These are phyloP conservation scores for Nixonia krombeini DNA, from an alignment of 1,140 invertebrate genomes.

Conservation along the genomic window DNA sequence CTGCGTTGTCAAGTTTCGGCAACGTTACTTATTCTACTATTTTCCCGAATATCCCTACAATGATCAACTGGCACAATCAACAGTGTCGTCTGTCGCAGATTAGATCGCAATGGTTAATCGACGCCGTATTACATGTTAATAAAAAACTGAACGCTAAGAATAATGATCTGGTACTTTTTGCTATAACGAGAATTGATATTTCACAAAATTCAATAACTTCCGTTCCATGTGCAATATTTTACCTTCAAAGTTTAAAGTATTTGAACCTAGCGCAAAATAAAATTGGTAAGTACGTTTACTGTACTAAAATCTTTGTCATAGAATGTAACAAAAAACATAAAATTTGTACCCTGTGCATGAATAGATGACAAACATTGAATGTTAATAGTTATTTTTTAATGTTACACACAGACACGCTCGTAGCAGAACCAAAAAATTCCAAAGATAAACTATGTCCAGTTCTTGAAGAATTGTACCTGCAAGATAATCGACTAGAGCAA, in stretches of 20 bases:
- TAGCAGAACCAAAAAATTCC: conserved; percentile 71
- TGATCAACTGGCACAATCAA: conserved; percentile 95
- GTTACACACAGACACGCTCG: conserved; percentile 46
- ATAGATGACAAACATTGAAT: too few relatives aligned
- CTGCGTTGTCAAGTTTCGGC: conserved; percentile 74
- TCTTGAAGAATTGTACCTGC: conserved; percentile 90
- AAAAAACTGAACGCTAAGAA: conserved; percentile 83
- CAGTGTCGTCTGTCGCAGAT: conserved; percentile 79
- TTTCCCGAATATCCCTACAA: conserved; percentile 89
- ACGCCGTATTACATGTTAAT: conserved; percentile 88
- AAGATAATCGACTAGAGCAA: conserved; percentile 89
- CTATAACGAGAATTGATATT: conserved; percentile 94
- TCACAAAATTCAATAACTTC: conserved; percentile 89
- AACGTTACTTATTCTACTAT: conserved; percentile 84
- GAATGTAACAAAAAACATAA: too few relatives aligned
- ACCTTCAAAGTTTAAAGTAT: conserved; percentile 79
- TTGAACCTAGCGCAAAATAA: conserved; percentile 92
- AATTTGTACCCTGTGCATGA: too few relatives aligned
- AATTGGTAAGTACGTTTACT: conserved; percentile 78
- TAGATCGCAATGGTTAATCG: conserved; percentile 85
- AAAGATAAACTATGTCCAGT: conserved; percentile 77
- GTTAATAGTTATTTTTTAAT: conserved; percentile 1
- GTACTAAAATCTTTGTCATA: too few relatives aligned
- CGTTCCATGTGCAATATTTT: conserved; percentile 87
- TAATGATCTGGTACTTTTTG: conserved; percentile 83